Evolutionary conservation across 2,888 invertebrate genomes (phyloP).

Genomic region (Dolichomitus sp.): DNA sequence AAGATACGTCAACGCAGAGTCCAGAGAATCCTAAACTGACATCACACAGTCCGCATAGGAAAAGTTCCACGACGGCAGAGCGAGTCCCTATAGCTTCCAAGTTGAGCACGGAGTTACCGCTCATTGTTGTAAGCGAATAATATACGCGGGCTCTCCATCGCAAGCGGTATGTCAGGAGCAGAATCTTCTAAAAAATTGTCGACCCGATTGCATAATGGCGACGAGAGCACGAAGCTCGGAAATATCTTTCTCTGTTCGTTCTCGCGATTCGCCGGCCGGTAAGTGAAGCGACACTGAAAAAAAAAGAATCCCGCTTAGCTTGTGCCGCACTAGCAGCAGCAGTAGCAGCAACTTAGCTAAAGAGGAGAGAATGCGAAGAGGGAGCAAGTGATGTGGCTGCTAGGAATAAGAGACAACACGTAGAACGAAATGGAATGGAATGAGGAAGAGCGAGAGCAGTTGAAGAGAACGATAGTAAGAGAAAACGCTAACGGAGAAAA

Average conservation of each 20-base stretch:
- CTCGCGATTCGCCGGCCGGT: slow-evolving; percentile 66
- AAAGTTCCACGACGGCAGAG: slow-evolving; percentile 24
- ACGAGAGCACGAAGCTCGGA: slow-evolving; percentile 26
- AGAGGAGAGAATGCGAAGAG: slow-evolving; percentile 62
- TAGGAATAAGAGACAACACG: slow-evolving; percentile 54
- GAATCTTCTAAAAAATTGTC: slow-evolving; percentile 48
- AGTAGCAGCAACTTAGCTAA: slow-evolving; percentile 45
- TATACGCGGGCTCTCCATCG: slow-evolving; percentile 17
- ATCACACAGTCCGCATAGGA: slow-evolving; percentile 2
- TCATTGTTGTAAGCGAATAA: slow-evolving; percentile 43
- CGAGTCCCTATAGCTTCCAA: slow-evolving; percentile 9
- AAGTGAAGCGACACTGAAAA: slow-evolving; percentile 75
- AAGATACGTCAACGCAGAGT: slow-evolving; percentile 40
- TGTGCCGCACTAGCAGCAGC: slow-evolving; percentile 62
- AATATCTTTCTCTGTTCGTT: slow-evolving; percentile 63
- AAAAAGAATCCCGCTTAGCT: slow-evolving; percentile 69
- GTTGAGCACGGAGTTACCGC: slow-evolving; percentile 27
- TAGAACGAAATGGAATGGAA: slow-evolving; percentile 63
- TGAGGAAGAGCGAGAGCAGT: slow-evolving; percentile 65
- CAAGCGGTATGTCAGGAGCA: neutral
- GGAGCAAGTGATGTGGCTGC: slow-evolving; percentile 57
- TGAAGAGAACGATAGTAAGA: slow-evolving; percentile 45
- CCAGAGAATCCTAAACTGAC: slow-evolving; percentile 25
- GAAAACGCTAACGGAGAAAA: slow-evolving; percentile 37
- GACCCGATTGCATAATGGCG: slow-evolving; percentile 54